phyloP scores from a whole-genome alignment of 1,140 invertebrate species.

The Tribolium castaneum region DNA sequence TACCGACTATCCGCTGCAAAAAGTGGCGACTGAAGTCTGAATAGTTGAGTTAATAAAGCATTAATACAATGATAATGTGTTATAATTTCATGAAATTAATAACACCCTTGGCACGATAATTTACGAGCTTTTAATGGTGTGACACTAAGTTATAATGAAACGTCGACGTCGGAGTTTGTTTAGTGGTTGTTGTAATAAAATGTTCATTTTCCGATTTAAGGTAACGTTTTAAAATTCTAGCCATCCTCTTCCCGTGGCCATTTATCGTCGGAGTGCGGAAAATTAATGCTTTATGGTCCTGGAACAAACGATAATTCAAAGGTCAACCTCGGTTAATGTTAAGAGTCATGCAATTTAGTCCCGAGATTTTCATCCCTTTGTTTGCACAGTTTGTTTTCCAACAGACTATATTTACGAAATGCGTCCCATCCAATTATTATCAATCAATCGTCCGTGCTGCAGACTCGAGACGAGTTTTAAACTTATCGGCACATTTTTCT shows the following conservation, averaged over 20 bases:
- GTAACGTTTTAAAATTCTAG: background rate
- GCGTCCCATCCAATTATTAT: constrained; percentile 5
- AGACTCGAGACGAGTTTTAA: no score
- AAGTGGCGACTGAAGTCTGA: background rate
- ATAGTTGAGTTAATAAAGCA: background rate
- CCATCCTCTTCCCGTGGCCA: background rate
- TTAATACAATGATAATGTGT: background rate
- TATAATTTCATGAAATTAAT: constrained; percentile 1
- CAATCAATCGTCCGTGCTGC: background rate
- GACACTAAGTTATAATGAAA: background rate
- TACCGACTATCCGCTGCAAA: constrained; percentile 3
- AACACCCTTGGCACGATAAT: background rate
- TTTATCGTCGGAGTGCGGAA: constrained; percentile 1
- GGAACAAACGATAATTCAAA: constrained; percentile 19
- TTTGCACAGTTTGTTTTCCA: constrained; percentile 12
- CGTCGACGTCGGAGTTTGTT: background rate
- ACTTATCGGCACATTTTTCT: background rate
- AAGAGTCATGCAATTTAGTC: constrained; percentile 16
- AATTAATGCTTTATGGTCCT: constrained; percentile 17
- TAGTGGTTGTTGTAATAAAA: background rate
- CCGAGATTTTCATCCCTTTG: constrained; percentile 7
- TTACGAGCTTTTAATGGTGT: constrained; percentile 1
- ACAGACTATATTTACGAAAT: background rate
- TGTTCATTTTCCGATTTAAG: background rate
- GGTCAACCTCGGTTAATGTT: constrained; percentile 25